phyloP scores from a whole-genome alignment of 1,140 invertebrate genomes.

The Tenebrio molitor region DNA sequence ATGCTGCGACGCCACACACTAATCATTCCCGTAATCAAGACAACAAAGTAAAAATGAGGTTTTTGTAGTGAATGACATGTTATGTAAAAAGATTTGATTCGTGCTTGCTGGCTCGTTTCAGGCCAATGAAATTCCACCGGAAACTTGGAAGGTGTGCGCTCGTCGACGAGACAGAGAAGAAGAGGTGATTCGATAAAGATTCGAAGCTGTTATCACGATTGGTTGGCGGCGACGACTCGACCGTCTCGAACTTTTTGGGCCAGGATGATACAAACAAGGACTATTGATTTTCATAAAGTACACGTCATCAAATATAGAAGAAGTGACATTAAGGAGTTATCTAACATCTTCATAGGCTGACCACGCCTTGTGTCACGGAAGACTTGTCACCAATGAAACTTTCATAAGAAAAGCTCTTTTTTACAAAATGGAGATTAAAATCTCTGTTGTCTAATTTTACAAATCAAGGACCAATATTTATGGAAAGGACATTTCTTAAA shows the following conservation, averaged over 20 bases:
- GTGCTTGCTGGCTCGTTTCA: constrained; percentile 31
- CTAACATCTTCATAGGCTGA: constrained; percentile 45
- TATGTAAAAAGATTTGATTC: constrained; percentile 41
- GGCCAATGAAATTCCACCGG: constrained; percentile 32
- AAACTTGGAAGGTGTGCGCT: constrained; percentile 39
- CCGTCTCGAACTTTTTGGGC: constrained; percentile 9
- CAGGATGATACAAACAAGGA: not conserved
- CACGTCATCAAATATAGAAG: constrained; percentile 41
- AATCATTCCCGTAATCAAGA: constrained; percentile 41
- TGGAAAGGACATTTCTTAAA: too few relatives aligned
- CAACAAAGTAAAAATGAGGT: constrained; percentile 32
- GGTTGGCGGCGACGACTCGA: not conserved
- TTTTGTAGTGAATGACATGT: constrained; percentile 25
- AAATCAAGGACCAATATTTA: too few relatives aligned
- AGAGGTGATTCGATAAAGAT: constrained; percentile 30
- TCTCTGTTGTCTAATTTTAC: too few relatives aligned
- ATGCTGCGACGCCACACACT: constrained; percentile 38
- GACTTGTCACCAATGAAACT: constrained; percentile 49
- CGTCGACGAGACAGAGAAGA: constrained; percentile 32
- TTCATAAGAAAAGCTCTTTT: not conserved
- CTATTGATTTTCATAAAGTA: constrained; percentile 13
- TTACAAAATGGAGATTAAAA: constrained; percentile 21
- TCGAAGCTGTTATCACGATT: constrained; percentile 26
- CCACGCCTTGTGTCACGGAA: constrained; percentile 53
- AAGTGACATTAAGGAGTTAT: constrained; percentile 48